These are phyloP conservation scores for Parus major DNA, from an alignment of 2,113 vertebrate species.

Conservation along the genomic window DNA sequence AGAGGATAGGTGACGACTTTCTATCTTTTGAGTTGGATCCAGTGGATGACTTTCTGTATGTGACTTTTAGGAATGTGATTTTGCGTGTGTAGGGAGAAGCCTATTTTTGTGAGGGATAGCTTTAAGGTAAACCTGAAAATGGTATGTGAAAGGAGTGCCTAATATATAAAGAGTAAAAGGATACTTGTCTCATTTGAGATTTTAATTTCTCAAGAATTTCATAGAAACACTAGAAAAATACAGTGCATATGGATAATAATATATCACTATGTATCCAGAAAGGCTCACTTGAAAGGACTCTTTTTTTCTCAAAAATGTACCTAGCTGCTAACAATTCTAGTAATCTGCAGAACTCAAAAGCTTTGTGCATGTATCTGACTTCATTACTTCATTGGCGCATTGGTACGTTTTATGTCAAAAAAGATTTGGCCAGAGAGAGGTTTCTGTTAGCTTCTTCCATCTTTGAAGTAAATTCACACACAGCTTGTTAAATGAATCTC, in stretches of 20 bases:
- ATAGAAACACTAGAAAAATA: background rate
- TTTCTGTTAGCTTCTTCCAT: background rate
- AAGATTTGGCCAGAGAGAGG: background rate
- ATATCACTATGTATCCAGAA: background rate
- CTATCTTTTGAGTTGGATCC: background rate
- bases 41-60: background rate
- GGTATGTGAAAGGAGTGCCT: background rate
- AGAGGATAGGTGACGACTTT: background rate
- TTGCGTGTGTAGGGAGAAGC: background rate
- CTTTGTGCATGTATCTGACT: background rate
- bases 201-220: background rate
- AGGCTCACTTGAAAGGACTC: background rate
- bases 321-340: background rate
- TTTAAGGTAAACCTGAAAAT: background rate
- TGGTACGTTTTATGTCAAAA: background rate
- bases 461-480: background rate
- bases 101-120: background rate
- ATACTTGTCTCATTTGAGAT: background rate
- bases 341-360: background rate
- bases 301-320: background rate
- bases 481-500: background rate
- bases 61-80: background rate
- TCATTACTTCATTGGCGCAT: background rate
- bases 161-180: background rate
- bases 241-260: background rate